Evolutionary conservation across 2,888 invertebrate species (phyloP).

Genomic region (Tribolium freemani): DNA sequence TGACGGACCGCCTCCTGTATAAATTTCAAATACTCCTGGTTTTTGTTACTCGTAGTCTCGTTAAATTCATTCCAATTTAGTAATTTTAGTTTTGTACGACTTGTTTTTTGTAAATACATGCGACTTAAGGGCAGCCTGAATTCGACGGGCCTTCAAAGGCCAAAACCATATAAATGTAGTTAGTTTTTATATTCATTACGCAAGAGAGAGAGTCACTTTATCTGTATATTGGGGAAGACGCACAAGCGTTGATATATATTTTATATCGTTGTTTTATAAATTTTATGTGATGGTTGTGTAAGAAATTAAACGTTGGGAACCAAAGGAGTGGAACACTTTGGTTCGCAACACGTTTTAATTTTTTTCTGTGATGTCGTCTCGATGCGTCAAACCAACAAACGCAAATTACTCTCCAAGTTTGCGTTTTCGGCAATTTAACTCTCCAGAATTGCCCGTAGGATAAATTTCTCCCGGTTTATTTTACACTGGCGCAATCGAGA

Average conservation of each 20-base stretch:
- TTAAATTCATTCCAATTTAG: slow-evolving; percentile 49
- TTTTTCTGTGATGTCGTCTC: slow-evolving; percentile 57
- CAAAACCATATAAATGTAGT: slow-evolving; percentile 21
- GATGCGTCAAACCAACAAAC: slow-evolving; percentile 40
- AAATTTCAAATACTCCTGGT: slow-evolving; percentile 57
- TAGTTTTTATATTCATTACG: slow-evolving; percentile 50
- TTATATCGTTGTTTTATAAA: slow-evolving; percentile 64
- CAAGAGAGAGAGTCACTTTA: slow-evolving; percentile 45
- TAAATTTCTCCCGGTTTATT: slow-evolving; percentile 25
- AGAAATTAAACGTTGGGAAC: slow-evolving; percentile 53
- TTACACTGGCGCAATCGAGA: slow-evolving; percentile 43
- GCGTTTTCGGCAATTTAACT: slow-evolving; percentile 48
- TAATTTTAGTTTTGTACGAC: slow-evolving; percentile 43
- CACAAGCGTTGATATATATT: slow-evolving; percentile 60
- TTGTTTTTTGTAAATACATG: slow-evolving; percentile 51
- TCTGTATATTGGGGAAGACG: slow-evolving; percentile 67
- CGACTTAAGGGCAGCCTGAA: slow-evolving; percentile 45
- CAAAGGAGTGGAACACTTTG: slow-evolving; percentile 61
- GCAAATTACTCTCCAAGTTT: slow-evolving; percentile 53
- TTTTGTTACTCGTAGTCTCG: slow-evolving; percentile 14
- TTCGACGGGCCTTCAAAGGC: slow-evolving; percentile 27
- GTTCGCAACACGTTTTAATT: slow-evolving; percentile 50
- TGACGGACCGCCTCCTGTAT: slow-evolving; percentile 94
- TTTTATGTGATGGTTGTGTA: slow-evolving; percentile 62
- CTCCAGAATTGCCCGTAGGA: slow-evolving; percentile 53